phyloP scores from a whole-genome alignment of 1,140 invertebrate species.

The Megathymus violae region DNA sequence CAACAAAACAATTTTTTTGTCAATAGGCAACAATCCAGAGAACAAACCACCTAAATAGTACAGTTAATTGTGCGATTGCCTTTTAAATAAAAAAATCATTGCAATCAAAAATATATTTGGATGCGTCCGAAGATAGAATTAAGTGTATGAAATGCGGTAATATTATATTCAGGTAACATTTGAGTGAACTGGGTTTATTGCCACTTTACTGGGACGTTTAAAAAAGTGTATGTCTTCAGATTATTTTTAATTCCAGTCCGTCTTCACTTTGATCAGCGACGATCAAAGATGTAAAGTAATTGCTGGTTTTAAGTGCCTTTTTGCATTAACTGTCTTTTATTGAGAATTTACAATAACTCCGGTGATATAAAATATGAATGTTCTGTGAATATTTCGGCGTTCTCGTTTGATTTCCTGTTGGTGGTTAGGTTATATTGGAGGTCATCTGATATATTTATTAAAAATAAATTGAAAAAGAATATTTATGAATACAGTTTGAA shows the following conservation, averaged over 20 bases:
- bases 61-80: background rate
- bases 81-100: background rate
- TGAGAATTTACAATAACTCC: slow-evolving; percentile 4
- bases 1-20: too few species aligned
- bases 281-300: slow-evolving; percentile 27
- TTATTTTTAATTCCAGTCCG: slow-evolving; percentile 5
- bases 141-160: slow-evolving; percentile 5
- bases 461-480: too few species aligned
- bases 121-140: background rate
- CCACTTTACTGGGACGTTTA: slow-evolving; percentile 37
- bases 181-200: slow-evolving; percentile 34
- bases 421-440: too few species aligned
- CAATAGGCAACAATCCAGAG: too few species aligned
- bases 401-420: background rate
- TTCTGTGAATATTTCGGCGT: background rate
- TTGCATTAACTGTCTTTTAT: slow-evolving; percentile 10
- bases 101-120: background rate
- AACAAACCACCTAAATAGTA: too few species aligned
- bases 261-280: slow-evolving; percentile 27
- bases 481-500: too few species aligned
- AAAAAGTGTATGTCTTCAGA: slow-evolving; percentile 18
- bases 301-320: slow-evolving; percentile 15
- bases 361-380: background rate
- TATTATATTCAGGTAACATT: slow-evolving; percentile 34
- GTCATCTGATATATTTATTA: too few species aligned